Percentiles rank a stretch among this genome's conserved stretches.
Conservation (phyloP, 2,113 vertebrate genomes). For the Platysternon megacephalum region DNA sequence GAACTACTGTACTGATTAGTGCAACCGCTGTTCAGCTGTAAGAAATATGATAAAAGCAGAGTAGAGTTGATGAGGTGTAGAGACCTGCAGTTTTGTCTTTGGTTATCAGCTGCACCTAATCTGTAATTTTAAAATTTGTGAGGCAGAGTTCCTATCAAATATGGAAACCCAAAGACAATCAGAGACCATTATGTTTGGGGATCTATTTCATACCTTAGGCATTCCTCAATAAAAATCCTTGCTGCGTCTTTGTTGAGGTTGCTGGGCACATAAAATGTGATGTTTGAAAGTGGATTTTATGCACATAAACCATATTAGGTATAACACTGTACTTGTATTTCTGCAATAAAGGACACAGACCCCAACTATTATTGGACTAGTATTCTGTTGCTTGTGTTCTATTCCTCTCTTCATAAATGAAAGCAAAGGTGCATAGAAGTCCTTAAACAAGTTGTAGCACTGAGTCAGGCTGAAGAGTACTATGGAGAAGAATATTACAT, state of each 20-base stretch:
- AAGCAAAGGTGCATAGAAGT: not conserved
- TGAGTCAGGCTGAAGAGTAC: not conserved
- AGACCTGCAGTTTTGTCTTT: accelerated
- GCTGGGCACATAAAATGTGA: not conserved
- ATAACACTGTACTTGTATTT: not conserved
- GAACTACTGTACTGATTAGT: constrained; percentile 87
- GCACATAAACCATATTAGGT: not conserved
- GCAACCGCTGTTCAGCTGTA: constrained; percentile 93
- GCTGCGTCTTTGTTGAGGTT: not conserved
- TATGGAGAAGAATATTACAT: not conserved
- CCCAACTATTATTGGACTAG: not conserved
- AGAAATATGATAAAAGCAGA: not conserved
- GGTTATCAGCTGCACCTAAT: not conserved
- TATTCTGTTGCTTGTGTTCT: not conserved
- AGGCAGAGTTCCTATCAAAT: not conserved
- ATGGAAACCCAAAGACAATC: not conserved
- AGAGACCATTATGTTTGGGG: not conserved
- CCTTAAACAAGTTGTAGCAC: not conserved
- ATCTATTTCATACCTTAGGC: not conserved
- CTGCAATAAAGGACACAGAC: not conserved
- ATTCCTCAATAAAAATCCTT: not conserved
- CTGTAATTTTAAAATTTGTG: not conserved
- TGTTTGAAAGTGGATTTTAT: not conserved
- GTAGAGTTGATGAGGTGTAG: accelerated
- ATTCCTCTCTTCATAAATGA: not conserved